Base-by-base conservation (phyloP, 1,140 invertebrate genomes). In the Drosophila truncata region DNA sequence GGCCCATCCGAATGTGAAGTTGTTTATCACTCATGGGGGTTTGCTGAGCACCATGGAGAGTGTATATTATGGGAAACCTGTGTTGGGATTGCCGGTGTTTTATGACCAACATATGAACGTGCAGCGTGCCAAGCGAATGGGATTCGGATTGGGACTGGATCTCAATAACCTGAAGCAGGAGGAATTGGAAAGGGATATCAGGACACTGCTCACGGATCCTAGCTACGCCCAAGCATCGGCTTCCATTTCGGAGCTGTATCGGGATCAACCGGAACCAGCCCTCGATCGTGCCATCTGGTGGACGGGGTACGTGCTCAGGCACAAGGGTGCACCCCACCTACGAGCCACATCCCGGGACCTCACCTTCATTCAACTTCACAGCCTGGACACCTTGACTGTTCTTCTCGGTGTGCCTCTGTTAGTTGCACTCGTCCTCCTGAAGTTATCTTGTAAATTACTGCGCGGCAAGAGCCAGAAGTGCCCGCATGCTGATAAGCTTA, bases 11-110 rank as follows among this genome's bases (percentile, higher is more conserved):
- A 96, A 96, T 75, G 93, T 96, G 1, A 94, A 94, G 79, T 93
- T 94, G 0, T 96, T 97, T 72, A 95, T 97, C 18, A 95, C 95
- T 2, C 96, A 97, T 71, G 96, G 95, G 18, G 96, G 96, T 6
- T 81, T 95, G 20, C 93, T 96, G 18, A 96, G 96, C 63, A 93
- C 95, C 11, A 94, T 95, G 60, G 96, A 97, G 92, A 95, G 96
- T 8, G 86, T 96, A 0, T 95, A 95, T 91, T 95, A 95, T 77
- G 95, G 95, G 66, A 94, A 96, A n/a, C 96, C 96, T 2, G 93
- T 97, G 7, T 92, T 97, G 33, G 95, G 95, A 3, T 93, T 97
- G 63, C 96, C 96, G 9, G 92, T 96, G 18, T 94, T 95, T 58
- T 94, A 93, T 23, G 95, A 96, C 80, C 96, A 96, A 79, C 91